Evolutionary conservation across 2,888 invertebrate genomes (phyloP), one percentile per base, ranked within the genome.

Genomic region (Polylopha cassiicola): DNA sequence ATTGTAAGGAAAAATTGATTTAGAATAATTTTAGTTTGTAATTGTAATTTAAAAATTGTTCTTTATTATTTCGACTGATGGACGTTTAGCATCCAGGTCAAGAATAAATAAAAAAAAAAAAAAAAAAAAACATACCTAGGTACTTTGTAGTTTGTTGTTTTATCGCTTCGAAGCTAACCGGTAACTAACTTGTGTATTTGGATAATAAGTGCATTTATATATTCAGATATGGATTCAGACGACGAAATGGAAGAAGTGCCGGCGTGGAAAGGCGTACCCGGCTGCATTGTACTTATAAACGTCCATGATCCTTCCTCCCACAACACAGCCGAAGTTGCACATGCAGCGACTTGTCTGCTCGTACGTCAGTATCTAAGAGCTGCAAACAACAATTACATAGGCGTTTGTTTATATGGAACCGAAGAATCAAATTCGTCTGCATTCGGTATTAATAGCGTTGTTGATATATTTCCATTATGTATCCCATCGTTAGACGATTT

Each of bases 261-360:
- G 1, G 43, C 61, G 3, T 79, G 67, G 63, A 69, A 62, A 57
- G 85, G 85, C 7, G 64, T 70, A 38, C 73, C 82, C 23, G 84
- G 71, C 33, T 75, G 73, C 37, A 64, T 85, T 15, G 63, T 85
- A 44, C 69, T 84, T 14, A 74, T 85, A 18, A 82, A 80, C 53
- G 51, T 62, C 13, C 67, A 65, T 27, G 69, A 73, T 49, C 56
- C 71, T n/a, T 50, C 46, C 1, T 55, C 60, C 20, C 42, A 45
- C 2, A 59, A 63, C 30, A 54, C 61, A 2, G 57, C 66, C 31
- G 42, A 59, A 44, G 43, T 59, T 11, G 71, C 70, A 46, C 68
- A 69, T 49, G 63, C 51, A n/a, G 75, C 79, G 20, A 75, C 76
- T 21, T 74, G 78, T 55, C 60, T 58, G 20, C 46, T 81, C 46